Base-by-base conservation (phyloP, 35 echinoderm and acorn worm species). In the Chiridota heheva region DNA sequence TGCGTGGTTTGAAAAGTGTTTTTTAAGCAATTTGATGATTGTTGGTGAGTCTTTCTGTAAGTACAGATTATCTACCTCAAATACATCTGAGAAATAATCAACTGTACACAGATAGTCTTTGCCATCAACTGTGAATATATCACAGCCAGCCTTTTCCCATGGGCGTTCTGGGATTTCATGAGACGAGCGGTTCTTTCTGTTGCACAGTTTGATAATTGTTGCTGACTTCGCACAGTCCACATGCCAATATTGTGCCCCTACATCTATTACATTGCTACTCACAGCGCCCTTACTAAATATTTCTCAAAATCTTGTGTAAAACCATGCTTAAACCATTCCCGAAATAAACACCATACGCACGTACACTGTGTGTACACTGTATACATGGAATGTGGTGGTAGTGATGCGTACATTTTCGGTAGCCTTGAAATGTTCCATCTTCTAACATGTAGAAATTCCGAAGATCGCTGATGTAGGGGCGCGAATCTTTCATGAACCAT, bases 1-100 rank as follows among this genome's bases (percentile, higher is more conserved):
- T 16, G 61, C 80, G 33, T 82, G 80, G 40, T 20, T 70, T 28
- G 80, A 47, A 46, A 70, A 66, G 60, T 84, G 68, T 58, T 38
- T 67, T 58, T 88, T 84, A 28, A 84, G 13, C 28, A 40, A 18
- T 15, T 41, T 69, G 36, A 88, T 89, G 12, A 94, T 65, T 2
- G 63, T 46, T 17, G 72, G 15, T 78, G 86, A 62, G 74, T 60
- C 72, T 60, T 85, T 91, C 59, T 86, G 82, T 10, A 22, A 37
- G 13, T 31, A 80, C 13, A 64, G 24, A 67, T 48, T n/a, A 48
- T 58, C 31, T 65, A 65, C 42, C 42, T 67, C 29, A 30, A 63
- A 46, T 24, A 34, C 26, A 42, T 83, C 34, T 37, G 87, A 36
- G 43, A 47, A 42, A 76, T 83, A 62, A 62, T 79, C 20, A 42